These are phyloP conservation scores for Trichonephila clavata DNA, from an alignment of 1,140 invertebrate species.

Conservation along the genomic window DNA sequence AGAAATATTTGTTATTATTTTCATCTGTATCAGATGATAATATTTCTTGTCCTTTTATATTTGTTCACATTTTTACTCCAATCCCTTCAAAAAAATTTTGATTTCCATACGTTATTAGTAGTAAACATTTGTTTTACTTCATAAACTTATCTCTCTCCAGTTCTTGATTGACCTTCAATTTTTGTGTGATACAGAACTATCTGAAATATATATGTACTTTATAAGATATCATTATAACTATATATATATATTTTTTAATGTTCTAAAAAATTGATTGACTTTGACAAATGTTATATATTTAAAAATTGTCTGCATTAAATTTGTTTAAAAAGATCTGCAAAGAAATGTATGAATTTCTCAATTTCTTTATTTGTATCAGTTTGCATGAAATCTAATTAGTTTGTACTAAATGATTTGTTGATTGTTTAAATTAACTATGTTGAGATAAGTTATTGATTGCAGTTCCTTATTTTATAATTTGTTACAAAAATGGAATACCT, in stretches of 20 bases:
- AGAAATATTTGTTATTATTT: slow-evolving; percentile 8
- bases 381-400: too few species aligned
- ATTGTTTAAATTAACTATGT: too few species aligned
- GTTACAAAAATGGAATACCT: too few species aligned
- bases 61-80: not conserved
- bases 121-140: not conserved
- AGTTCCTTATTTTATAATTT: too few species aligned
- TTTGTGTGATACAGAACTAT: not conserved
- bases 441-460: too few species aligned
- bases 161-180: too few species aligned
- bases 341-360: too few species aligned
- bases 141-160: not conserved
- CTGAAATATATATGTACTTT: not conserved
- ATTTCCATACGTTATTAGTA: not conserved
- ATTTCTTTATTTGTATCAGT: too few species aligned
- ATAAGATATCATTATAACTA: not conserved
- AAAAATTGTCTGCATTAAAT: too few species aligned
- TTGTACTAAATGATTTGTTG: too few species aligned
- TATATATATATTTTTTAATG: not conserved
- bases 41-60: not conserved
- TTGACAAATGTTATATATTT: too few species aligned
- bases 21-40: slow-evolving; percentile 67
- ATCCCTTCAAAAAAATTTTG: not conserved
- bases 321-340: too few species aligned
- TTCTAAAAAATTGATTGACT: not conserved